Evolutionary conservation across 2,888 invertebrate genomes (phyloP).

Genomic region (Boloria selene): DNA sequence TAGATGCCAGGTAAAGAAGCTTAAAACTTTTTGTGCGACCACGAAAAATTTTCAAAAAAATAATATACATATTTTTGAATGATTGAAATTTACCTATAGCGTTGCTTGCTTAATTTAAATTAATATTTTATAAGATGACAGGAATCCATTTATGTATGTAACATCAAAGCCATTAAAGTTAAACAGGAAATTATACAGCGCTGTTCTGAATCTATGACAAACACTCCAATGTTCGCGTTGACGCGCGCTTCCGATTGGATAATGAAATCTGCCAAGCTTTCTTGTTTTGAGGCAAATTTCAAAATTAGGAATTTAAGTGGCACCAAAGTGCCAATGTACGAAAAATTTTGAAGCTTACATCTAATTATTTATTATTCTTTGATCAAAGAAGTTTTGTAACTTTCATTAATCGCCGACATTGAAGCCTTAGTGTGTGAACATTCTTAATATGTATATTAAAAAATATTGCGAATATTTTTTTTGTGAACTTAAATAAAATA

Average conservation of each 20-base stretch:
- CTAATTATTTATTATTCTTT: neutral
- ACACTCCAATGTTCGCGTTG: slow-evolving; percentile 64
- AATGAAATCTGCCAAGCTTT: slow-evolving; percentile 68
- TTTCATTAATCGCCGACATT: neutral
- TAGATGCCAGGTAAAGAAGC: no score
- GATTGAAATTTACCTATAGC: slow-evolving; percentile 4
- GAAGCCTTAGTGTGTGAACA: no score
- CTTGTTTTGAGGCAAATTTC: slow-evolving; percentile 69
- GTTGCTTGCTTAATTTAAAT: no score
- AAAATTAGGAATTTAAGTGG: slow-evolving; percentile 77
- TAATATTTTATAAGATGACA: slow-evolving; percentile 29
- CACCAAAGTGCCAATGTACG: slow-evolving; percentile 46
- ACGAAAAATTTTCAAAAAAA: neutral
- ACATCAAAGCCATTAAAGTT: slow-evolving; percentile 70
- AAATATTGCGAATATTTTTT: no score
- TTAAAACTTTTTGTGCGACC: no score
- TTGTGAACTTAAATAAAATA: no score
- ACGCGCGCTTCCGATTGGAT: slow-evolving; percentile 76
- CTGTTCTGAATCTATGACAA: slow-evolving; percentile 59
- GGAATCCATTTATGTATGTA: slow-evolving; percentile 57
- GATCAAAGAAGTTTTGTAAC: neutral
- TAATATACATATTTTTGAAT: neutral
- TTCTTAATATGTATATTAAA: no score
- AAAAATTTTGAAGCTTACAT: neutral
- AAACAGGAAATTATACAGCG: slow-evolving; percentile 76